phyloP scores from a whole-genome alignment of 2,888 invertebrate genomes.

The Agrotis clavis region DNA sequence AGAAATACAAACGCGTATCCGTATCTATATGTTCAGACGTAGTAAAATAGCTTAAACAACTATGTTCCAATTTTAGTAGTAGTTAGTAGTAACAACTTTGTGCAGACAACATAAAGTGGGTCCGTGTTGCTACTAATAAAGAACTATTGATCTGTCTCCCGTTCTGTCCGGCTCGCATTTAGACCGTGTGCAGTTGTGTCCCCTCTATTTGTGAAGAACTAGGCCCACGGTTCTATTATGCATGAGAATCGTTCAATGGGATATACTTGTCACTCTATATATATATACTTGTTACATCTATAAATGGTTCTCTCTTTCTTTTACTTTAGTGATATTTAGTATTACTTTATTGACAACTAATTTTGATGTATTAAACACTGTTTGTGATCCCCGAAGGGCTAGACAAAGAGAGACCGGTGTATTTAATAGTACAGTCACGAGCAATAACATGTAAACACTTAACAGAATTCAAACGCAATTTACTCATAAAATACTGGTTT shows the following conservation, averaged over 20 bases:
- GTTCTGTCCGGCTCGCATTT: conserved; percentile 18
- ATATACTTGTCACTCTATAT: conserved; percentile 11
- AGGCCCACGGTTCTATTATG: conserved; percentile 47
- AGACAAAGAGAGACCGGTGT: no score
- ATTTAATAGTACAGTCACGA: no score
- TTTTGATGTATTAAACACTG: no score
- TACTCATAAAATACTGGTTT: no score
- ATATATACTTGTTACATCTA: no score
- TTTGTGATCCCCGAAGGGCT: no score
- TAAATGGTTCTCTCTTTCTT: background rate
- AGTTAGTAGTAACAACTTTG: conserved; percentile 12
- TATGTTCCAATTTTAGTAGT: background rate
- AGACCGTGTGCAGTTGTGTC: conserved; percentile 40
- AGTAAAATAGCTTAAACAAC: background rate
- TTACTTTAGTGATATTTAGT: no score
- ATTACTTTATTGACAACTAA: no score
- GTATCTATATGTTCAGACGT: background rate
- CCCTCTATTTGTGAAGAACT: conserved; percentile 44
- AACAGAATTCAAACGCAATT: no score
- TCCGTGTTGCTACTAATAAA: conserved; percentile 32
- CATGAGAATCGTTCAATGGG: conserved; percentile 17
- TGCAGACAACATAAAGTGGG: background rate
- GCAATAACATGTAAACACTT: no score
- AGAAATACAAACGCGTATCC: background rate
- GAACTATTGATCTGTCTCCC: conserved; percentile 44